Conservation (phyloP, 2,888 invertebrate species). For the Isotomurus palustris region DNA sequence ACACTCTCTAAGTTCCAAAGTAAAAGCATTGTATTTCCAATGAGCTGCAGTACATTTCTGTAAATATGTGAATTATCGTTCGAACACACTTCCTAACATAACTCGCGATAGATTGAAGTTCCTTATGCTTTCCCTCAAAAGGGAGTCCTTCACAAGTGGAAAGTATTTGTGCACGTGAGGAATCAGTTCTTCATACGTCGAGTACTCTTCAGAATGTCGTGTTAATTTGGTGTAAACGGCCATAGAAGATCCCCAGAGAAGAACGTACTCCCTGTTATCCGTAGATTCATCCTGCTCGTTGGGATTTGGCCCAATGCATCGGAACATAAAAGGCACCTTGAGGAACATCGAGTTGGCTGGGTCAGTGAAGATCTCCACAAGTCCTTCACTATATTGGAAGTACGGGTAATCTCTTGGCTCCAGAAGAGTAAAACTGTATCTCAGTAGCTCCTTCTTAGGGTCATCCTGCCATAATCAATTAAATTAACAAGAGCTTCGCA, state of each 20-base stretch:
- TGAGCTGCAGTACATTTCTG: too few relatives aligned
- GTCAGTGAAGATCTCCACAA: slow-evolving; percentile 11
- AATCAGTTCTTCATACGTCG: background rate
- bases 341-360: slow-evolving; percentile 16
- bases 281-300: slow-evolving; percentile 10
- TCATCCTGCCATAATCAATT: slow-evolving; percentile 13
- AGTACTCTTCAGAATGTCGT: background rate
- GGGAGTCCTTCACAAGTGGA: too few relatives aligned
- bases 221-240: slow-evolving; percentile 12
- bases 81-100: too few relatives aligned
- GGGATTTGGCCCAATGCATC: slow-evolving; percentile 22
- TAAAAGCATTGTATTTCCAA: too few relatives aligned
- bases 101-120: too few relatives aligned
- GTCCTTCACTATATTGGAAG: slow-evolving; percentile 4
- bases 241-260: slow-evolving; percentile 18
- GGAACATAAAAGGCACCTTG: slow-evolving; percentile 24
- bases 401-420: slow-evolving; percentile 6
- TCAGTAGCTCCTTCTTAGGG: slow-evolving; percentile 1
- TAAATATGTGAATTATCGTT: too few relatives aligned
- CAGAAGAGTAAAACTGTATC: slow-evolving; percentile 25
- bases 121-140: too few relatives aligned
- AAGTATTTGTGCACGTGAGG: background rate
- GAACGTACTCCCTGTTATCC: slow-evolving; percentile 16
- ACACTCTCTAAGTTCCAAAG: too few relatives aligned
- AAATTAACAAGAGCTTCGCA: too few relatives aligned